Conservation (phyloP, 2,113 vertebrate genomes). For the Crotalus helleri region DNA sequence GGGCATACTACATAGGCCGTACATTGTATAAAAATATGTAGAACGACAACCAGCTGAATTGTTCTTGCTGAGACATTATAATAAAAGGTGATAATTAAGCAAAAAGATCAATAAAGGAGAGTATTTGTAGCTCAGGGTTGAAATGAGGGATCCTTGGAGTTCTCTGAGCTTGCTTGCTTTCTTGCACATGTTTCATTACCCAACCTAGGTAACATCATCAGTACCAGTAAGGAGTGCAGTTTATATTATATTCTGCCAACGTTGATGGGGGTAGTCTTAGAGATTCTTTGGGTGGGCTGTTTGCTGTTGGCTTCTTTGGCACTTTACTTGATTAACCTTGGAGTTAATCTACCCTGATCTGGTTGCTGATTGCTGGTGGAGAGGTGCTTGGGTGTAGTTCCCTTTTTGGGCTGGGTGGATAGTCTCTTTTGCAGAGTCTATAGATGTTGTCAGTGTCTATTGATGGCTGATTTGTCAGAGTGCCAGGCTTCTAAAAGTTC, state of each 20-base stretch:
- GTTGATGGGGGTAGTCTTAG: not conserved
- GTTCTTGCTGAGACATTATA: not conserved
- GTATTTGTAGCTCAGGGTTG: not conserved
- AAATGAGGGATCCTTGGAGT: not conserved
- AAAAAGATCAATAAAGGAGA: not conserved
- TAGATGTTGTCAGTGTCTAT: not conserved
- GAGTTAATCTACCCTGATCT: not conserved
- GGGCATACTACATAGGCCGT: not conserved
- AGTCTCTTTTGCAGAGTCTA: not conserved
- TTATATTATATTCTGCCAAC: not conserved
- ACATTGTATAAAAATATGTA: not conserved
- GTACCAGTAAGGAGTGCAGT: not conserved
- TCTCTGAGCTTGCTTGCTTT: not conserved
- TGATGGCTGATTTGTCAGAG: not conserved
- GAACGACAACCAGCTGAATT: not conserved
- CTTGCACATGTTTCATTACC: not conserved
- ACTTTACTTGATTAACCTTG: not conserved
- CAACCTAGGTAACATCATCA: not conserved
- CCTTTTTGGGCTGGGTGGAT: not conserved
- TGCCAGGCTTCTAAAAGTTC: too few species aligned
- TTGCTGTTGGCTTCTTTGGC: not conserved
- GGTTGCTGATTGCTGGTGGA: not conserved
- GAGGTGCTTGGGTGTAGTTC: not conserved
- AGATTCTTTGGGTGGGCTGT: not conserved
- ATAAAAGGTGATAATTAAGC: not conserved